Base-by-base conservation (phyloP, 2,888 invertebrate genomes). In the Exephanes ischioxanthus region DNA sequence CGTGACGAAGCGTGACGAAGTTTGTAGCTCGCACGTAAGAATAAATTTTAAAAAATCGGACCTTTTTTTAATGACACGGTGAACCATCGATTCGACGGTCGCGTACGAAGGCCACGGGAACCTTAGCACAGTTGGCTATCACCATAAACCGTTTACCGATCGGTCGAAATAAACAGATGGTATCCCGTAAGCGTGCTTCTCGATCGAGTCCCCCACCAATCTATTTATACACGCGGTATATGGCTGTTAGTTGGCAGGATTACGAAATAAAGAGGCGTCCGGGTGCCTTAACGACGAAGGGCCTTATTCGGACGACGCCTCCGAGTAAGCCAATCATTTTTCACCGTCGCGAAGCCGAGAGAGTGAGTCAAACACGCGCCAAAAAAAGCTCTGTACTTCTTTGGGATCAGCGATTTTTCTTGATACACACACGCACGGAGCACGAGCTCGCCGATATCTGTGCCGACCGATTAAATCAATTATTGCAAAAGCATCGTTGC, bases 91-190 rank as follows among this genome's bases (percentile, higher is more conserved):
- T 48, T 75, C 48, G 33, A 48, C 5, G 2, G 33, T 33, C 48
- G 48, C 66, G 48, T 45, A 58, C 80, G 84, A 87, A 89, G 89
- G 89, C 66, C 86, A 51, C 55, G n/a, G 26, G 71, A 88, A 87
- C 89, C 88, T 90, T 88, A 88, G 88, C 88, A 88, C 85, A 88
- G 89, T 89, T 89, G 88, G 87, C 73, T 30, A 83, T 83, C 81
- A 77, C 86, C 78, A 88, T 89, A 87, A 88, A 88, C 82, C 85
- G 80, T 75, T 73, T 80, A 63, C 53, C 33, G 48, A 61, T 84
- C 84, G 79, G 82, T 68, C 77, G 19, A 70, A 61, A 71, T 63
- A 78, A 83, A 83, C 82, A 70, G 51, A 83, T 78, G 78, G 53
- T 66, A 16, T 30, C 33, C 48, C 75, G 78, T 80, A 87, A 85